Evolutionary conservation across 2,113 vertebrate genomes (phyloP), one percentile per base, ranked within the genome.

Genomic region (Capreolus pygargus): DNA sequence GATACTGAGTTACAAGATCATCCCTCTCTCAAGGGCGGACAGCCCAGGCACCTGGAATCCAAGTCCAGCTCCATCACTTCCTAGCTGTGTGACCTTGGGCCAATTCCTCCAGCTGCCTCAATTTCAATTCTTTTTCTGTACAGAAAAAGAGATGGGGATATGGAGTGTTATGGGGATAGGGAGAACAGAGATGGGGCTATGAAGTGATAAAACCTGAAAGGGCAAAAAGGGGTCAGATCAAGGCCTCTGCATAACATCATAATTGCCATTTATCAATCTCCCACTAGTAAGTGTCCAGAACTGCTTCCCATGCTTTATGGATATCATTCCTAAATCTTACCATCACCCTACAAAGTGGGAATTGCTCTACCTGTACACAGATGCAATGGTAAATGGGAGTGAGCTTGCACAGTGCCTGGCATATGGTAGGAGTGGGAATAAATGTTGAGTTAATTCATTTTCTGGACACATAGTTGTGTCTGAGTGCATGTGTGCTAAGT

Each of bases 361-460:
- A 47, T 3, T n/a, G 60, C 43, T 89, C 74, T 7, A 23, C 33
- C 84, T 74, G 27, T 2, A 28, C 12, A 10, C 39, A 60, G 95
- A 39, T 1, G 52, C 10, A 11, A n/a, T 12, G 21, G 88, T 30
- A 57, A 43, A 45, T 1, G 14, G 36, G 23, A 81, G 45, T 30
- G 12, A 13, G 17, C 25, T 10, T 7, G 13, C 27, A 3, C 3
- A 2, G 28, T 16, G 30, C 11, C 43, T 3, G 7, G 47, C 23
- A 10, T 52, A 13, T 45, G 47, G 79, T 5, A 23, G n/a, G 1
- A 43, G 27, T 28, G 15, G 21, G 19, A 39, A 5, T 43, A 74
- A 7, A 64, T 7, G 5, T 43, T 23, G 58, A 28, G 50, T 13
- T 23, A 6, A 67, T 8, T 82, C 47, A 6, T 47, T 33, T 39